These are phyloP conservation scores for Torymus texanus DNA, from an alignment of 2,888 invertebrate species.

Conservation along the genomic window DNA sequence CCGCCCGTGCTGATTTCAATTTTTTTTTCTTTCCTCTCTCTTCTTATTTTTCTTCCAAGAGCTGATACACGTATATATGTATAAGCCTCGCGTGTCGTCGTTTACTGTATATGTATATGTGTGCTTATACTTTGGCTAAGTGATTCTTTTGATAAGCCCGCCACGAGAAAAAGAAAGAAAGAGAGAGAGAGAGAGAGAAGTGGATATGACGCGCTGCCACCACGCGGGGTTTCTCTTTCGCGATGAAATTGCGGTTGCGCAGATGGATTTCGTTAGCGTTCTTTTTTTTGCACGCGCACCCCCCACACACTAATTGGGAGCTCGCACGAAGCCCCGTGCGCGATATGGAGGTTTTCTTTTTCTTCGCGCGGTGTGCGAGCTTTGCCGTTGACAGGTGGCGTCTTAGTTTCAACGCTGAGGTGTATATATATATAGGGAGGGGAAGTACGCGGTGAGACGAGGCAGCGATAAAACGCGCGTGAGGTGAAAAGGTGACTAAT, in stretches of 20 bases:
- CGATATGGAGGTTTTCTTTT: no score
- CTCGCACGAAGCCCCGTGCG: no score
- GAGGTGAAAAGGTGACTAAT: background rate
- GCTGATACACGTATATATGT: background rate
- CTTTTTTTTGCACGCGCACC: no score
- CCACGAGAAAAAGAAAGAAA: background rate
- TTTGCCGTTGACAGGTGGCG: no score
- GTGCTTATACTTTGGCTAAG: constrained; percentile 17
- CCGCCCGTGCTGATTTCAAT: constrained; percentile 46
- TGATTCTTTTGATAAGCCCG: constrained; percentile 43
- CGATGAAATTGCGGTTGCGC: background rate
- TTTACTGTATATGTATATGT: background rate
- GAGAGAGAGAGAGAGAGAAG: background rate
- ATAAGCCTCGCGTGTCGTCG: background rate
- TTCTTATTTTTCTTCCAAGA: constrained; percentile 1
- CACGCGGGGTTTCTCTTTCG: no score
- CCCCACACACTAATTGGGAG: no score
- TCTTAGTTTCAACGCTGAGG: no score
- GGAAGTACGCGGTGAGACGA: no score
- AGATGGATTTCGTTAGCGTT: background rate
- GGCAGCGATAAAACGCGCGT: no score
- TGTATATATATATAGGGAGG: no score
- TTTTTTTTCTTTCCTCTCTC: constrained; percentile 8
- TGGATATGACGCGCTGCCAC: no score
- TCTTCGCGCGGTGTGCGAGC: no score